Conservation (phyloP, 2,113 vertebrate genomes). For the Plecotus auritus region DNA sequence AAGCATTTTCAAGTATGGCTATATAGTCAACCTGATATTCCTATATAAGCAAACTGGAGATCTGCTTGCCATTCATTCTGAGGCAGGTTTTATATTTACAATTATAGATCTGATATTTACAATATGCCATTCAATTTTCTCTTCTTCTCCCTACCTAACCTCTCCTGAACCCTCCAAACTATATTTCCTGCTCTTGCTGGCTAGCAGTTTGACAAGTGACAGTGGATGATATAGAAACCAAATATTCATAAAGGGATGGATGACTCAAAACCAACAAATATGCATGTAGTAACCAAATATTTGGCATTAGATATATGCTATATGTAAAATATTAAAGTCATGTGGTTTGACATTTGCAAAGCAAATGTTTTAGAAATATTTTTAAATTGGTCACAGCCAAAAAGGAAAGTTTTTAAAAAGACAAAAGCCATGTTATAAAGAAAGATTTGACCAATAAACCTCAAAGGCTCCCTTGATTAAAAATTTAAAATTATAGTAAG, state of each 20-base stretch:
- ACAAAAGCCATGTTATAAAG: conserved; percentile 63
- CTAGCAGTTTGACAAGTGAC: conserved; percentile 87
- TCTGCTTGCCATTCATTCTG: conserved; percentile 83
- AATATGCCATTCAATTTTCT: conserved; percentile 65
- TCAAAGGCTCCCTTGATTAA: conserved; percentile 69
- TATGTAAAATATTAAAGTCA: conserved; percentile 45
- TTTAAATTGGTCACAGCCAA: conserved; percentile 50
- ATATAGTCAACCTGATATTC: conserved; percentile 91
- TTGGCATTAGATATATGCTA: neutral
- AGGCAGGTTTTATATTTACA: conserved; percentile 89
- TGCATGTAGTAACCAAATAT: neutral
- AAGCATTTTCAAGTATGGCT: conserved; percentile 99
- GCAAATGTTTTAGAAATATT: conserved; percentile 9
- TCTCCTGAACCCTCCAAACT: conserved; percentile 26
- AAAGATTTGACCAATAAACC: conserved; percentile 70
- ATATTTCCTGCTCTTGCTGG: conserved; percentile 69
- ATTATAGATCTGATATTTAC: conserved; percentile 82
- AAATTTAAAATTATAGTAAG: conserved; percentile 69
- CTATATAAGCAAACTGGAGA: conserved; percentile 78
- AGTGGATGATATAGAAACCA: conserved; percentile 67
- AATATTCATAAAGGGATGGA: conserved; percentile 23
- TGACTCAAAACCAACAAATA: conserved; percentile 37
- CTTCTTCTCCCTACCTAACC: neutral
- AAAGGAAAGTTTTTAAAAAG: conserved; percentile 38
- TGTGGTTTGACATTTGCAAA: conserved; percentile 56